Base-by-base conservation (phyloP, 2,797 vertebrate genomes). In the Malacoctenus gilli region DNA sequence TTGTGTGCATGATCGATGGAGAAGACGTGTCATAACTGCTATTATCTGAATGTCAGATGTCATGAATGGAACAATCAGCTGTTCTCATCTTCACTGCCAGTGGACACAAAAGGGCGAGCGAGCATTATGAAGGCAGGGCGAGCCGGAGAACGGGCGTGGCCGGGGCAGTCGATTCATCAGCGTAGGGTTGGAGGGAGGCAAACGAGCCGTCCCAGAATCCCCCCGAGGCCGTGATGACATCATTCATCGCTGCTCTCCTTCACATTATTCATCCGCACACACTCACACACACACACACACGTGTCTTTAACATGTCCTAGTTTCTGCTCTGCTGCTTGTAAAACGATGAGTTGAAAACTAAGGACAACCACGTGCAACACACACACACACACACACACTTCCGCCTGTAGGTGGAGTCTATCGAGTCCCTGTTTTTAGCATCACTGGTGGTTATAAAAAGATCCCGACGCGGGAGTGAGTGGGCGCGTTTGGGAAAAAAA, bases 181-280 rank as follows among this genome's bases (percentile, higher is more conserved):
- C 0, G 10, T 62, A 37, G n/a, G n/a, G 1, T 64, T 61, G 57
- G 1, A 3, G 6, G 0, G 2, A 67, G 54, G 50, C 72, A 67
- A 75, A 81, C 50, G 69, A 80, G 56, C 58, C 15, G 0, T 59
- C 50, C 62, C 49, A 62, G 65, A 66, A 64, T 59, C 43, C 63
- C 77, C n/a, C 44, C 2, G 35, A 54, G 75, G 68, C 43, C 15
- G 1, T 47, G 38, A 76, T 80, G 77, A 86, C 62, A 77, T 81
- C 77, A 67, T 68, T 47, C 34, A 38, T 18, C 1, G 13, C 48
- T 22, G 28, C 46, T 47, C 44, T 4, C 8, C 22, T 46, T 41
- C 42, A 36, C 28, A n/a, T n/a, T n/a, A n/a, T n/a, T n/a, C n/a
- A n/a, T n/a, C n/a, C n/a, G n/a, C n/a, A n/a, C n/a, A n/a, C n/a